These are phyloP conservation scores for Leguminivora glycinivorella DNA, from an alignment of 1,140 invertebrate species.

Conservation along the genomic window DNA sequence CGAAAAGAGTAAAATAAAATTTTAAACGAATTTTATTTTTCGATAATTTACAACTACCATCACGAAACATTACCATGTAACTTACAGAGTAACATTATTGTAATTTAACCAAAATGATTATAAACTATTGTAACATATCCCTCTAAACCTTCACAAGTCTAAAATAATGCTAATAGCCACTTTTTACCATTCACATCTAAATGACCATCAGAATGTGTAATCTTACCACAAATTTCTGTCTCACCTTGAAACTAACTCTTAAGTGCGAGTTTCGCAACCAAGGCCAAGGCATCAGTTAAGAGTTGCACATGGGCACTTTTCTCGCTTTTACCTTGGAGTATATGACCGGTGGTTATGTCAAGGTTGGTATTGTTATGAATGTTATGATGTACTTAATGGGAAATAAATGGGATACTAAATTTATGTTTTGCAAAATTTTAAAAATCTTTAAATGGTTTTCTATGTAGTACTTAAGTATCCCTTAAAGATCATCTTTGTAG, in stretches of 20 bases:
- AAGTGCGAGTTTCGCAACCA: neutral
- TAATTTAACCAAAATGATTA: no score
- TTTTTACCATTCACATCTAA: slow-evolving; percentile 3
- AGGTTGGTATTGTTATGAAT: neutral
- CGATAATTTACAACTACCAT: no score
- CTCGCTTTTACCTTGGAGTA: neutral
- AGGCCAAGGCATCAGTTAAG: neutral
- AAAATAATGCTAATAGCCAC: neutral
- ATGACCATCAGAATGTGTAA: neutral
- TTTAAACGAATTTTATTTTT: no score
- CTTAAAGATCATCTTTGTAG: no score
- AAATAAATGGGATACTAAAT: no score
- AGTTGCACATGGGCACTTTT: slow-evolving; percentile 1
- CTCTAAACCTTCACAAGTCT: neutral
- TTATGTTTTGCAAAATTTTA: no score
- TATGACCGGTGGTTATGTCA: neutral
- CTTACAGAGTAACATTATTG: no score
- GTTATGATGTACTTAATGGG: neutral
- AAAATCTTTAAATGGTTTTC: no score
- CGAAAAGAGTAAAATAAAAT: no score
- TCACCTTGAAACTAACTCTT: slow-evolving; percentile 6
- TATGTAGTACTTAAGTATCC: no score
- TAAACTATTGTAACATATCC: no score
- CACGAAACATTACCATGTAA: no score
- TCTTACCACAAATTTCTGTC: neutral